These are phyloP conservation scores for Poecilia gillii DNA, from an alignment of 2,797 vertebrate species.

Conservation along the genomic window DNA sequence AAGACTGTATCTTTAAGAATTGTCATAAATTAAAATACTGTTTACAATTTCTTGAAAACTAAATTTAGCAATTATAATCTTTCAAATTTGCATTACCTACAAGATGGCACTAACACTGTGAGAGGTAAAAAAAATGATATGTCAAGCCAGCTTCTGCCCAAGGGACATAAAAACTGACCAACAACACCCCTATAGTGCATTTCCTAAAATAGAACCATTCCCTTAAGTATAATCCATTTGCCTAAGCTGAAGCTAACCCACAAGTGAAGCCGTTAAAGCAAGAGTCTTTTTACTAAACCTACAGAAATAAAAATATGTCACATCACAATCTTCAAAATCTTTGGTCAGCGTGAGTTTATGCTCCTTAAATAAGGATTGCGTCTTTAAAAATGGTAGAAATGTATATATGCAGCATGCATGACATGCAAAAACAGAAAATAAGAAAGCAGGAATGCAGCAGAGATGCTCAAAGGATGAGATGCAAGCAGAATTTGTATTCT, in stretches of 20 bases:
- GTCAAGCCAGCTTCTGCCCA: not conserved
- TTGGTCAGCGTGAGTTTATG: not conserved
- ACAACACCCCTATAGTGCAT: slow-evolving; percentile 11
- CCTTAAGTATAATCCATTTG: slow-evolving; percentile 21
- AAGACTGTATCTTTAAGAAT: not conserved
- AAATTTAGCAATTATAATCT: not conserved
- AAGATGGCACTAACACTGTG: slow-evolving; percentile 2
- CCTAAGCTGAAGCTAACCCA: slow-evolving; percentile 16
- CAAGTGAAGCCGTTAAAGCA: slow-evolving; percentile 17
- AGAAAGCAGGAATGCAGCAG: slow-evolving; percentile 28
- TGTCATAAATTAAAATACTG: not conserved
- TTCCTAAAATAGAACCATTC: slow-evolving; percentile 21
- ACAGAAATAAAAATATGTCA: not conserved
- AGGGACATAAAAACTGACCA: slow-evolving; percentile 18
- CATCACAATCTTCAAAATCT: not conserved
- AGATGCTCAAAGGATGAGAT: slow-evolving; percentile 51
- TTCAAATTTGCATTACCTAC: not conserved
- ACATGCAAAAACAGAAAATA: slow-evolving; percentile 18
- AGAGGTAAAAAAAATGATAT: too few relatives aligned
- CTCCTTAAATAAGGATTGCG: not conserved
- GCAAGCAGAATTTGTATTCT: slow-evolving; percentile 62
- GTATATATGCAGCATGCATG: slow-evolving; percentile 13
- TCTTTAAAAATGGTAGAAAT: slow-evolving; percentile 6
- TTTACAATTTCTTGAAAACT: not conserved
- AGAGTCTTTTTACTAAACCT: not conserved